These are phyloP conservation scores for Tautogolabrus adspersus DNA, from an alignment of 2,113 vertebrate species.

Conservation along the genomic window DNA sequence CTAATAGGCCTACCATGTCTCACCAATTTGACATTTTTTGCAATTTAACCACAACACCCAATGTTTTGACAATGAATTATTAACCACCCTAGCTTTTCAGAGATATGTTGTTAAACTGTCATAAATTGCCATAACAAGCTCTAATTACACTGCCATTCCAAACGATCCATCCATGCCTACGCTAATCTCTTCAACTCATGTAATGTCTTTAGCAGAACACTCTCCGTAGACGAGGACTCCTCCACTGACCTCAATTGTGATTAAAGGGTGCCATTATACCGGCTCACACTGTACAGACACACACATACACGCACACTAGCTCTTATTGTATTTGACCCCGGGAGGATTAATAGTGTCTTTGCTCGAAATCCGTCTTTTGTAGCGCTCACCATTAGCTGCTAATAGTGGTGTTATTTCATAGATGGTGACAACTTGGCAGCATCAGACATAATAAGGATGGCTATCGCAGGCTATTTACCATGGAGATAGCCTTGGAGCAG, in stretches of 20 bases:
- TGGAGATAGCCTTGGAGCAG: conserved; percentile 41
- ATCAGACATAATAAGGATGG: conserved; percentile 58
- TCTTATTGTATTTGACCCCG: conserved; percentile 46
- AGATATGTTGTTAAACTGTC: conserved; percentile 3
- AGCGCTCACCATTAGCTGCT: conserved; percentile 68
- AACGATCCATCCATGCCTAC: conserved; percentile 30
- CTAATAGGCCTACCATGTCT: neutral
- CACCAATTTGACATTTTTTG: neutral
- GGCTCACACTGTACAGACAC: conserved; percentile 13
- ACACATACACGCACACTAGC: neutral
- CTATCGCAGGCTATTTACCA: conserved; percentile 64
- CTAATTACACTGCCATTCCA: conserved; percentile 35
- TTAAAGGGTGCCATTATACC: conserved; percentile 42
- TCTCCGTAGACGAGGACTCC: neutral
- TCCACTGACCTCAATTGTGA: conserved; percentile 48
- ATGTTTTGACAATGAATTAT: conserved; percentile 37
- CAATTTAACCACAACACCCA: neutral
- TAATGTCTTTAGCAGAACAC: conserved; percentile 16
- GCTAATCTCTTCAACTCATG: conserved; percentile 29
- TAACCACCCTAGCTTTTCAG: conserved; percentile 6
- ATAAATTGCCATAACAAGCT: conserved; percentile 50
- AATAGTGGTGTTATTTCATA: conserved; percentile 74
- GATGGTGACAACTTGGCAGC: conserved; percentile 69
- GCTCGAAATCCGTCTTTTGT: conserved; percentile 58
- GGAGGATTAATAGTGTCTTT: conserved; percentile 53